A percentile compares a stretch with the other conserved stretches of the same genome.
These are phyloP conservation scores for Uropsilus gracilis DNA, from an alignment of 2,113 vertebrate species.

Conservation along the genomic window DNA sequence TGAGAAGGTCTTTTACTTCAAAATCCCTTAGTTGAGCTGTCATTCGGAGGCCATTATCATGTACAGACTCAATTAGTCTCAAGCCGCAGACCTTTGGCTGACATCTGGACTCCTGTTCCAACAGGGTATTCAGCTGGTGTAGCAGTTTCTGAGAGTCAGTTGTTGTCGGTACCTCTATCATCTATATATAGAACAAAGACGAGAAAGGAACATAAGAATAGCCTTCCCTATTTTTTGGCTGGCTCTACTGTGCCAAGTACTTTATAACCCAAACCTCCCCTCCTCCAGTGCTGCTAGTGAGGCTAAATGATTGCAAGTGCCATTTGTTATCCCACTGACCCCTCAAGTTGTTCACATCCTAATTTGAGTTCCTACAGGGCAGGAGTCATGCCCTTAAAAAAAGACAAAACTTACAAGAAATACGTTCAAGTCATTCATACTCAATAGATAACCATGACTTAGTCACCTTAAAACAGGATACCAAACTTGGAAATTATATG, in stretches of 20 bases:
- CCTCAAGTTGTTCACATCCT: not conserved
- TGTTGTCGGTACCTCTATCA: conserved; percentile 90
- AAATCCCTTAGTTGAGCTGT: conserved; percentile 92
- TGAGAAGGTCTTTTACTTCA: conserved; percentile 95
- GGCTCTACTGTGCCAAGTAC: not conserved
- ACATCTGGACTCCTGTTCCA: conserved; percentile 91
- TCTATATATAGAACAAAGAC: conserved; percentile 85
- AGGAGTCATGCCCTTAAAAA: not conserved
- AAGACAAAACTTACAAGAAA: not conserved
- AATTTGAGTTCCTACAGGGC: not conserved
- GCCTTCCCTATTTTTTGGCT: not conserved
- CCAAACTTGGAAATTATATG: not conserved
- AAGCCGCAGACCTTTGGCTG: conserved; percentile 94
- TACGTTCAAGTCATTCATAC: not conserved
- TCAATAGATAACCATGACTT: not conserved
- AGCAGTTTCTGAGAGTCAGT: conserved; percentile 86
- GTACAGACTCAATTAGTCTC: conserved; percentile 91
- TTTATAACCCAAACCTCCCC: not conserved
- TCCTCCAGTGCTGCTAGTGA: not conserved
- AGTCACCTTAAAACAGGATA: not conserved
- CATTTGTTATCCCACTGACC: not conserved
- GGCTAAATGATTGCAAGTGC: not conserved
- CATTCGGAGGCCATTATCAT: conserved; percentile 95
- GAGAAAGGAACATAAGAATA: conserved; percentile 53
- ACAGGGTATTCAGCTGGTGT: conserved; percentile 88